These are phyloP conservation scores for Mesaphorura yosii DNA, from an alignment of 1,140 invertebrate species.

Conservation along the genomic window DNA sequence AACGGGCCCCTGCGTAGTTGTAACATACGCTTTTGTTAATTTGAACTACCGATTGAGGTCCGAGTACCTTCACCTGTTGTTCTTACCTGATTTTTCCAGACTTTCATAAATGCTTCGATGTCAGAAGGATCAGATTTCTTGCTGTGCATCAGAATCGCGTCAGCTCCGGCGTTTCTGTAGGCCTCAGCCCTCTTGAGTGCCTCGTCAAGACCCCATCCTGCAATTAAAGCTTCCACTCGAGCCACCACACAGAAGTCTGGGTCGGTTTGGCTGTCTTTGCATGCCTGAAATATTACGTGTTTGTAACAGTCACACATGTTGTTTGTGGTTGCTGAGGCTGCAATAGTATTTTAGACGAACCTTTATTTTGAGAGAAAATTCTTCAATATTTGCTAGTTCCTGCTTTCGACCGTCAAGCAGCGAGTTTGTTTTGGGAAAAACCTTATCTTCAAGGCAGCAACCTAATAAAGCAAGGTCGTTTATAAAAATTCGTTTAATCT, in stretches of 20 bases:
- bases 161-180: slow-evolving; percentile 40
- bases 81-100: slow-evolving; percentile 37
- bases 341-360: slow-evolving; percentile 26
- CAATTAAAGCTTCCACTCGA: slow-evolving; percentile 41
- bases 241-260: slow-evolving; percentile 42
- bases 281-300: slow-evolving; percentile 34
- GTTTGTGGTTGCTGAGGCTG: neutral
- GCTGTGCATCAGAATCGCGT: slow-evolving; percentile 42
- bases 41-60: too few relatives aligned
- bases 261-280: slow-evolving; percentile 40
- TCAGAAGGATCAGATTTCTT: slow-evolving; percentile 40
- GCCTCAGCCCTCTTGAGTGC: slow-evolving; percentile 39
- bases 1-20: slow-evolving; percentile 36
- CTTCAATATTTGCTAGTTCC: slow-evolving; percentile 39
- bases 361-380: slow-evolving; percentile 42
- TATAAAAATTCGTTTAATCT: too few relatives aligned
- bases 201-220: slow-evolving; percentile 40
- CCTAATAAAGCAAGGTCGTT: slow-evolving; percentile 21
- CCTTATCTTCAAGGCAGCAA: slow-evolving; percentile 42
- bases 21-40: too few relatives aligned
- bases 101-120: slow-evolving; percentile 41
- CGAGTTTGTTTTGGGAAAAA: slow-evolving; percentile 43
- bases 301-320: neutral
- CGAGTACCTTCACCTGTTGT: too few relatives aligned
- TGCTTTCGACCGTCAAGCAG: slow-evolving; percentile 39